phyloP scores from a whole-genome alignment of 2,888 invertebrate species.

The Mimas tiliae region DNA sequence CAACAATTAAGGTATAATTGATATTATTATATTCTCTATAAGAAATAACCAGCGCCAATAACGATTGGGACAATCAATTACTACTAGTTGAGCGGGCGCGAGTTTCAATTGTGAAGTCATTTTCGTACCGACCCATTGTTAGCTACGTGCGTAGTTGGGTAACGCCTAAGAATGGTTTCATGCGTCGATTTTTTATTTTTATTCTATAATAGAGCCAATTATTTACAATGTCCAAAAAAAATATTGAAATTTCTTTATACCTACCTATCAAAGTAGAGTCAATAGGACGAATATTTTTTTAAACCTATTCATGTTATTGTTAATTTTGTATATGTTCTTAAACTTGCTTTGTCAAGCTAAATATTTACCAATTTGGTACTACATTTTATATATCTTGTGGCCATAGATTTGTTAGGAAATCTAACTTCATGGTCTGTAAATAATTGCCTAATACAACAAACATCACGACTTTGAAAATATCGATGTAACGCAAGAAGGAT shows the following conservation, averaged over 20 bases:
- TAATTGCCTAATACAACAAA: constrained; percentile 39
- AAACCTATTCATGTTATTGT: too few species aligned
- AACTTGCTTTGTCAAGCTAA: too few species aligned
- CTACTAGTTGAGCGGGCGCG: constrained; percentile 72
- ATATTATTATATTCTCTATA: constrained; percentile 56
- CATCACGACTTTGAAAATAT: constrained; percentile 40
- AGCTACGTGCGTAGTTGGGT: constrained; percentile 15
- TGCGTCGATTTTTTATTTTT: neutral
- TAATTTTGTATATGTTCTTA: too few species aligned
- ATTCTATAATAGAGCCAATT: neutral
- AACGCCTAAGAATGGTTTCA: neutral
- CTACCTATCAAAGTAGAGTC: too few species aligned
- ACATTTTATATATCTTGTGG: too few species aligned
- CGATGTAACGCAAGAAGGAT: constrained; percentile 48
- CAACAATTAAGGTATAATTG: constrained; percentile 49
- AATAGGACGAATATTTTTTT: too few species aligned
- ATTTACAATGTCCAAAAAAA: too few species aligned
- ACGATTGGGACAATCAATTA: constrained; percentile 74
- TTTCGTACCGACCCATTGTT: constrained; percentile 22
- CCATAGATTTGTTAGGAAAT: constrained; percentile 4
- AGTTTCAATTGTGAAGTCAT: constrained; percentile 71
- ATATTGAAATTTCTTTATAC: too few species aligned
- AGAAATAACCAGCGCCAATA: constrained; percentile 60
- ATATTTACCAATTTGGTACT: too few species aligned
- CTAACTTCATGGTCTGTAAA: constrained; percentile 26